These are phyloP conservation scores for Entelurus aequoreus DNA, from an alignment of 2,113 vertebrate genomes.

Conservation along the genomic window DNA sequence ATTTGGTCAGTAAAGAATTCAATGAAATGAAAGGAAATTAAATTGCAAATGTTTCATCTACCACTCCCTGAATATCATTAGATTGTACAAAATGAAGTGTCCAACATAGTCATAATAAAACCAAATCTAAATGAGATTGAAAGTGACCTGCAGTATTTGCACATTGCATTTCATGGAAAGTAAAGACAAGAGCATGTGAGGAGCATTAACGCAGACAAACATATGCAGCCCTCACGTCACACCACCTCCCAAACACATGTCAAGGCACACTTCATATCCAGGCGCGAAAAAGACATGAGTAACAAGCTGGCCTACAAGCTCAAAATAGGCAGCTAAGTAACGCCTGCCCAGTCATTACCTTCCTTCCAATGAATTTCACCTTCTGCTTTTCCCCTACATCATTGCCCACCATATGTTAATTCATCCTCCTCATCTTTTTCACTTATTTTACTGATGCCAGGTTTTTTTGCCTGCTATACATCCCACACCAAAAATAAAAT, in stretches of 20 bases:
- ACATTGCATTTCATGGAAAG: constrained; percentile 6
- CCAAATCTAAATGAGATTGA: neutral
- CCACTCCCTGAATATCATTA: neutral
- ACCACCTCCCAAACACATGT: constrained; percentile 51
- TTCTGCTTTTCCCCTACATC: constrained; percentile 10
- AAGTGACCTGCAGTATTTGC: constrained; percentile 9
- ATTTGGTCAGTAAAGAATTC: neutral
- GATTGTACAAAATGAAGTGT: neutral
- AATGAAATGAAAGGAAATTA: neutral
- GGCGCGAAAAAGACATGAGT: constrained; percentile 28
- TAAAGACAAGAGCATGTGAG: constrained; percentile 24
- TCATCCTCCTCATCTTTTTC: constrained; percentile 16
- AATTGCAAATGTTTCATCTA: no score
- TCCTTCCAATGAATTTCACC: constrained; percentile 18
- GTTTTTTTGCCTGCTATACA: constrained; percentile 2
- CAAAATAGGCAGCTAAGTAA: constrained; percentile 43
- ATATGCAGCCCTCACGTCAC: constrained; percentile 28
- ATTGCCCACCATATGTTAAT: constrained; percentile 19
- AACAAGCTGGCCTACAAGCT: constrained; percentile 39
- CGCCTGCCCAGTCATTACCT: constrained; percentile 37
- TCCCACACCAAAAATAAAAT: neutral
- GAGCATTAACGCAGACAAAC: constrained; percentile 1
- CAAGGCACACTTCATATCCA: constrained; percentile 51
- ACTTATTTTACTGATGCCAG: constrained; percentile 28
- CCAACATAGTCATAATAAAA: constrained; percentile 3